Evolutionary conservation across 2,797 vertebrate species (phyloP).

Genomic region (Silurus aristotelis): DNA sequence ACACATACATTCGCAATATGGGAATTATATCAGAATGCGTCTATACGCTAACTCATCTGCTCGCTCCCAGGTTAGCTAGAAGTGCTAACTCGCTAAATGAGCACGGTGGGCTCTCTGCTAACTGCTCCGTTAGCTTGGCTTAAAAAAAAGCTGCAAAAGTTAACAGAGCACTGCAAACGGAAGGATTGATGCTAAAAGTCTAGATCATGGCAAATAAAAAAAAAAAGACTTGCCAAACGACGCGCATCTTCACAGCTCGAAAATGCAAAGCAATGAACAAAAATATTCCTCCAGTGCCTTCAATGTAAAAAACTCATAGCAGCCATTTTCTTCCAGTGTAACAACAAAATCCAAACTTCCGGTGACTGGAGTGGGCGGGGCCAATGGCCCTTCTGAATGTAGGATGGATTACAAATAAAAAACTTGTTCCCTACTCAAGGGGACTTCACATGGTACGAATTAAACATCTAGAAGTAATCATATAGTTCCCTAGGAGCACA

Average conservation of each 20-base stretch:
- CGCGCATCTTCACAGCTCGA: conserved; percentile 71
- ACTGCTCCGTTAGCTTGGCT: conserved; percentile 37
- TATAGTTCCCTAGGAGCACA: neutral
- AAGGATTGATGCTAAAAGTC: conserved; percentile 41
- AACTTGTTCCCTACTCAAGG: neutral
- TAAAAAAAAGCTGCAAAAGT: conserved; percentile 64
- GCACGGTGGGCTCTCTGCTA: conserved; percentile 22
- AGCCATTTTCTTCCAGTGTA: conserved; percentile 85
- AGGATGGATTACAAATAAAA: neutral
- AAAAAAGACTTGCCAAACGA: conserved; percentile 70
- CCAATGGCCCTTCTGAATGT: neutral
- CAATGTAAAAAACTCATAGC: conserved; percentile 81
- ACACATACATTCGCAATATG: neutral
- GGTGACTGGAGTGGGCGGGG: conserved; percentile 72
- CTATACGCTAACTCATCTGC: neutral
- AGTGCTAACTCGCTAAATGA: conserved; percentile 29
- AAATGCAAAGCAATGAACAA: conserved; percentile 67
- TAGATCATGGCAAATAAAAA: conserved; percentile 40
- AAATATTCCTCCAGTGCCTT: conserved; percentile 76
- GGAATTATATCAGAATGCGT: neutral
- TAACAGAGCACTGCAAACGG: conserved; percentile 54
- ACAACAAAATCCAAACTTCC: conserved; percentile 85
- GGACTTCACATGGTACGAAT: neutral
- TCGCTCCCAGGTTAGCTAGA: conserved; percentile 50
- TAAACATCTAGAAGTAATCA: neutral